Evolutionary conservation across 2,797 vertebrate genomes (phyloP).

Genomic region (Oreochromis mossambicus): DNA sequence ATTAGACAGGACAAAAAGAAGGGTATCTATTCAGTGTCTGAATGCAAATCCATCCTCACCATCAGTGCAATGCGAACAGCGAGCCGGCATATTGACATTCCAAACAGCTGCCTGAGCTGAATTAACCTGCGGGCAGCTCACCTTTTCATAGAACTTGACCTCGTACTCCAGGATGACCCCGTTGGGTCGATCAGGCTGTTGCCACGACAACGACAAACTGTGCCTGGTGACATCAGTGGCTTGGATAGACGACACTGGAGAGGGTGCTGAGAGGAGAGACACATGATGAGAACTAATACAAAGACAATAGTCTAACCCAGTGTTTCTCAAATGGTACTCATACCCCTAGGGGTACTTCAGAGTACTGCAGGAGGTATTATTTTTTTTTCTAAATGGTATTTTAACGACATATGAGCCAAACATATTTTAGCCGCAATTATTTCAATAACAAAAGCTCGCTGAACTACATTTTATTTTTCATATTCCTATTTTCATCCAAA

Average conservation of each 20-base stretch:
- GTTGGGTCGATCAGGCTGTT: slow-evolving; percentile 94
- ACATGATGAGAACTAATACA: slow-evolving; percentile 6
- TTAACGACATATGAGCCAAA: not conserved
- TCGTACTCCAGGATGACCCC: slow-evolving; percentile 98
- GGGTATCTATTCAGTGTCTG: slow-evolving; percentile 19
- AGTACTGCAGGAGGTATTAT: not conserved
- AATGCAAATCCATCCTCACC: slow-evolving; percentile 22
- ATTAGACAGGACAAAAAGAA: slow-evolving; percentile 30
- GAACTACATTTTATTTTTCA: not conserved
- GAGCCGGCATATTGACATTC: slow-evolving; percentile 31
- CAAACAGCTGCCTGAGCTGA: slow-evolving; percentile 7
- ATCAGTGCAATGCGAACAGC: slow-evolving; percentile 23
- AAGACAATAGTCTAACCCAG: not conserved
- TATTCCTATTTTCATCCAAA: not conserved
- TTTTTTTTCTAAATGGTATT: not conserved
- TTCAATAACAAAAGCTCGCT: not conserved
- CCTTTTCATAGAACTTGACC: slow-evolving; percentile 99
- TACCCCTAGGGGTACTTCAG: not conserved
- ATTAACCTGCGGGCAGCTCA: slow-evolving; percentile 68
- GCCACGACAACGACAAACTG: slow-evolving; percentile 91
- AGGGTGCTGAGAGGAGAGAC: slow-evolving; percentile 80
- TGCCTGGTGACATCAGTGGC: slow-evolving; percentile 95
- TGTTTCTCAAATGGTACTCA: not conserved
- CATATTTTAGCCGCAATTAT: not conserved
- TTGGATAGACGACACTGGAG: slow-evolving; percentile 89